A percentile compares a stretch with the other conserved stretches of the same genome.
Conservation (phyloP, 2,797 vertebrate species). For the Chaetophractus vellerosus region DNA sequence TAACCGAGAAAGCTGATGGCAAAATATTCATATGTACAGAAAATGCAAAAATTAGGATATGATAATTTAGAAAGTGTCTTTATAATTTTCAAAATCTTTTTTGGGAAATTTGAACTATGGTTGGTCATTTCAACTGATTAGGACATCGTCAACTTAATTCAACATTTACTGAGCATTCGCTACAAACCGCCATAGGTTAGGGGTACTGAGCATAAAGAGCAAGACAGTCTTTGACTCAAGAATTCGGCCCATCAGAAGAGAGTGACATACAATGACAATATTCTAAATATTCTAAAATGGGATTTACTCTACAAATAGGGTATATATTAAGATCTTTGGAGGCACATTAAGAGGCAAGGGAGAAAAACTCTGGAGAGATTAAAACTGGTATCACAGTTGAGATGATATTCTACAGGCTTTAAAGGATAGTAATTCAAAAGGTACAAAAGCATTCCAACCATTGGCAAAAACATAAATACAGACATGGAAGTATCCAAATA, state of each 20-base stretch:
- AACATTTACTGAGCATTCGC: slow-evolving; percentile 10
- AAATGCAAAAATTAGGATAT: not conserved
- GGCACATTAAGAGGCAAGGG: not conserved
- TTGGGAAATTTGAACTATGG: slow-evolving; percentile 25
- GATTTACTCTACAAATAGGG: slow-evolving; percentile 22
- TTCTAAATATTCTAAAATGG: not conserved
- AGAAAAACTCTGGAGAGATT: slow-evolving; percentile 43
- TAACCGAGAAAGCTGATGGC: slow-evolving; percentile 34
- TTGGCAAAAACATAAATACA: not conserved
- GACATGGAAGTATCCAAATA: not conserved
- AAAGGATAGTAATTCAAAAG: not conserved
- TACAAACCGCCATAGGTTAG: not conserved
- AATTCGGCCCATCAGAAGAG: slow-evolving; percentile 11
- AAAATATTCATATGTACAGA: not conserved
- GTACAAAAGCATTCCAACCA: not conserved
- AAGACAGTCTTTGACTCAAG: not conserved
- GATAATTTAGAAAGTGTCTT: slow-evolving; percentile 43
- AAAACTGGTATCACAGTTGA: slow-evolving; percentile 39
- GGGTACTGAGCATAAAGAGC: not conserved
- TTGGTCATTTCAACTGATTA: not conserved
- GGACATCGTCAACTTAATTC: not conserved
- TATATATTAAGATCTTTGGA: not conserved
- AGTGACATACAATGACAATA: not conserved
- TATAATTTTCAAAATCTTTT: slow-evolving; percentile 10
- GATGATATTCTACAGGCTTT: not conserved